phyloP scores from a whole-genome alignment of 2,888 invertebrate species.

The Balanococcus diminutus region DNA sequence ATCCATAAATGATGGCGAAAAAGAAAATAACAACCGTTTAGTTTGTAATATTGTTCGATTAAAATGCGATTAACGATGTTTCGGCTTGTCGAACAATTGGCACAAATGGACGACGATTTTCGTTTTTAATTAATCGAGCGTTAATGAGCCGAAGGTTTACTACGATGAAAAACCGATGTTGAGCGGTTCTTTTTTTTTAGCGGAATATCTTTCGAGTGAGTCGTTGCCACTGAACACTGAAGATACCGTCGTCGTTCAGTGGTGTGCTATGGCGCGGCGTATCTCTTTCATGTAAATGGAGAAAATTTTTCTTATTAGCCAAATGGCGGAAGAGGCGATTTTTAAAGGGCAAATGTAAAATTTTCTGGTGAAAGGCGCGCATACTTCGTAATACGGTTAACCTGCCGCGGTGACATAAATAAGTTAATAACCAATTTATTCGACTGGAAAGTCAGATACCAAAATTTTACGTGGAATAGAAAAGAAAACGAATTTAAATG shows the following conservation, averaged over 20 bases:
- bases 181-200: constrained; percentile 4
- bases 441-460: constrained; percentile 11
- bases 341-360: not conserved
- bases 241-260: not conserved
- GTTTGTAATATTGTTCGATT: not conserved
- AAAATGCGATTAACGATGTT: not conserved
- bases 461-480: not conserved
- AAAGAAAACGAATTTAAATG: not conserved
- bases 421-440: not conserved
- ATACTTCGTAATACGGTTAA: not conserved
- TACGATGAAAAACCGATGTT: not conserved
- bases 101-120: not conserved
- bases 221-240: not conserved
- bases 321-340: not conserved
- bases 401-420: not conserved
- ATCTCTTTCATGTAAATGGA: not conserved
- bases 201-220: not conserved
- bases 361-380: not conserved
- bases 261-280: too few relatives aligned
- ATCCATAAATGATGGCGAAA: not conserved
- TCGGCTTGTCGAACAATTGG: not conserved
- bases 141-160: constrained; percentile 27
- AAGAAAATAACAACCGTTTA: not conserved
- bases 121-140: constrained; percentile 28
- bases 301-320: not conserved